Percentiles rank a stretch among this genome's conserved stretches.
Conservation (phyloP, 2,113 vertebrate species). For the Brachirus orientalis region DNA sequence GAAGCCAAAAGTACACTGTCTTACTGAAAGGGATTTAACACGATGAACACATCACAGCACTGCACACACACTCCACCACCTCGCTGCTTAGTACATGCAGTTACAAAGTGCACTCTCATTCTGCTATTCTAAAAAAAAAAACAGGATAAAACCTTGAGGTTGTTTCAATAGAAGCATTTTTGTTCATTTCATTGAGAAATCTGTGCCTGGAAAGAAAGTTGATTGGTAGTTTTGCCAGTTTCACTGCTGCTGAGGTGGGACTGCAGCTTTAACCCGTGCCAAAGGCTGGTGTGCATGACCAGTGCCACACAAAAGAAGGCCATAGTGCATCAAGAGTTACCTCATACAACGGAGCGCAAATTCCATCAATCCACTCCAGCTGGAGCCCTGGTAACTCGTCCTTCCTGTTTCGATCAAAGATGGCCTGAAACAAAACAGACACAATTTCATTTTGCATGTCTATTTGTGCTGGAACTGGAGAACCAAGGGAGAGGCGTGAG, state of each 20-base stretch:
- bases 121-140: slow-evolving; percentile 33
- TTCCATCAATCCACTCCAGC: slow-evolving; percentile 97
- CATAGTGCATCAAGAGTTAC: slow-evolving; percentile 76
- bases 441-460: slow-evolving; percentile 8
- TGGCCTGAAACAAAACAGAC: slow-evolving; percentile 86
- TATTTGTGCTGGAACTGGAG: not conserved
- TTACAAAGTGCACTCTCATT: slow-evolving; percentile 41
- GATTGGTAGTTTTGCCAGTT: slow-evolving; percentile 48
- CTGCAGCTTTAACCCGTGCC: slow-evolving; percentile 35
- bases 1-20: slow-evolving; percentile 36
- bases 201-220: slow-evolving; percentile 28
- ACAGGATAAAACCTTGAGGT: slow-evolving; percentile 63
- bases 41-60: slow-evolving; percentile 43
- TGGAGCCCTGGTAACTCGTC: slow-evolving; percentile 96
- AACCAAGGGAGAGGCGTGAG: not conserved
- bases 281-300: slow-evolving; percentile 33
- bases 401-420: slow-evolving; percentile 99
- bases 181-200: slow-evolving; percentile 23
- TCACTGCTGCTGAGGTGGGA: slow-evolving; percentile 55
- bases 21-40: slow-evolving; percentile 35
- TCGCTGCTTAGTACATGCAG: slow-evolving; percentile 14
- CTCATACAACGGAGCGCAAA: slow-evolving; percentile 95
- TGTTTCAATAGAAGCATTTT: slow-evolving; percentile 20
- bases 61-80: slow-evolving; percentile 23
- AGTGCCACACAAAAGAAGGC: slow-evolving; percentile 19